Percentiles rank a stretch among this genome's conserved stretches.
Conservation (phyloP, 2,888 invertebrate species). For the Hemithea aestivaria region DNA sequence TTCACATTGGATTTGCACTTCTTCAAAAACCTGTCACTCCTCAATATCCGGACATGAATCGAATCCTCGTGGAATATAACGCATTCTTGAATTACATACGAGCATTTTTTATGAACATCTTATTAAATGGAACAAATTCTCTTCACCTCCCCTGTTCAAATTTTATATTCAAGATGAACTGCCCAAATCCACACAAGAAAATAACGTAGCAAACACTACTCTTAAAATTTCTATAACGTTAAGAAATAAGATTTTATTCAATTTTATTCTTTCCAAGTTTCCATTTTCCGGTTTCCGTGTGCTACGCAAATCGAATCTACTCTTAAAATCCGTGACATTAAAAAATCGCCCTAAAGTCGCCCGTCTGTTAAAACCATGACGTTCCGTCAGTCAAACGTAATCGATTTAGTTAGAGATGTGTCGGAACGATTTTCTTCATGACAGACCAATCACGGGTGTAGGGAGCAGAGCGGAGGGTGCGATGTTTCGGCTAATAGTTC, state of each 20-base stretch:
- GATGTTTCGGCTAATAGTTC: constrained; percentile 27
- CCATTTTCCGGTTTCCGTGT: too few relatives aligned
- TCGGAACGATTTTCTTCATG: constrained; percentile 55
- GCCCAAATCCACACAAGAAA: too few relatives aligned
- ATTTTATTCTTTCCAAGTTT: too few relatives aligned
- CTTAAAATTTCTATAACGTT: too few relatives aligned
- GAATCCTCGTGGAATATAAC: constrained; percentile 37
- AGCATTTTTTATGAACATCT: constrained; percentile 6
- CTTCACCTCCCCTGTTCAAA: too few relatives aligned
- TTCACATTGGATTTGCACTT: constrained; percentile 46
- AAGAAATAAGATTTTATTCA: too few relatives aligned
- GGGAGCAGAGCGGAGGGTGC: constrained; percentile 35
- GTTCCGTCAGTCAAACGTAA: constrained; percentile 34
- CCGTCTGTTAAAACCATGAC: constrained; percentile 19
- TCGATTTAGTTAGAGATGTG: constrained; percentile 30
- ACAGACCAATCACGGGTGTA: constrained; percentile 58
- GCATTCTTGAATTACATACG: constrained; percentile 11
- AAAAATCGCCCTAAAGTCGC: constrained; percentile 13
- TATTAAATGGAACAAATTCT: too few relatives aligned
- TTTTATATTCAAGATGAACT: too few relatives aligned
- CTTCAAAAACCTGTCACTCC: constrained; percentile 52
- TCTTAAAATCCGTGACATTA: neutral
- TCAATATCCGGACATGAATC: constrained; percentile 60
- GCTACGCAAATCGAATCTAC: neutral
- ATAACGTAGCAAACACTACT: too few relatives aligned